Base-by-base conservation (phyloP, 2,113 vertebrate genomes). In the Thamnophis sirtalis region DNA sequence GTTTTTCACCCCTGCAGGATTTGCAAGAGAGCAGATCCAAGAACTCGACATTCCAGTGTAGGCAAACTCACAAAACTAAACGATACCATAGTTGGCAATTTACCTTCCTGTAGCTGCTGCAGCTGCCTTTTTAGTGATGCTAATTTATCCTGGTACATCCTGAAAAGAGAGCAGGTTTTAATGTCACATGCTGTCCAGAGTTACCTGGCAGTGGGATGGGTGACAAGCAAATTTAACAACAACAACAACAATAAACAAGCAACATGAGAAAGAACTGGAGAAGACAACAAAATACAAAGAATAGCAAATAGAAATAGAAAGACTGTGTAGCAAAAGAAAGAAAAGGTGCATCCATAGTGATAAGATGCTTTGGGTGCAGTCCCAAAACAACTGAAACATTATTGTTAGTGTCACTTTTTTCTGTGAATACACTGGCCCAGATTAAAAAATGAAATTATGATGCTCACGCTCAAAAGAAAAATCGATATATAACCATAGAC, bases 111-210 rank as follows among this genome's bases (percentile, higher is more conserved):
- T 56, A 99, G 93, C 15, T 99, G 99, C 24, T 99, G 98, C 54
- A 99, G 94, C 92, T 99, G 99, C 95, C 98, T 97, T 97, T 99
- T 99, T 84, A 99, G 96, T 28, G 99, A 99, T 43, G 99, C 98
- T 97, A 99, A 96, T 95, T 99, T 99, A 96, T 99, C 99, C 96
- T 99, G 98, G 95, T 99, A 99, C 98, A 99, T 99, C 96, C 99
- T 99, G 95, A 3, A 96, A 96, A 92, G 28, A 92, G 21, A 95
- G 19, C 0, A 89, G 3, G 58, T 13, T 33, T 68, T 33, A 33
- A 68, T 68, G 63, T n/a, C 11, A 2, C n/a, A n/a, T n/a, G 28
- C 4, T 68, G 60, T 10, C 60, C 60, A 68, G 26, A 4, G 26
- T 68, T 28, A 28, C 26, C 9, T n/a, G 63, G 11, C 63, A 68